Evolutionary conservation across 2,797 vertebrate species (phyloP).

Genomic region (Gouania willdenowi): DNA sequence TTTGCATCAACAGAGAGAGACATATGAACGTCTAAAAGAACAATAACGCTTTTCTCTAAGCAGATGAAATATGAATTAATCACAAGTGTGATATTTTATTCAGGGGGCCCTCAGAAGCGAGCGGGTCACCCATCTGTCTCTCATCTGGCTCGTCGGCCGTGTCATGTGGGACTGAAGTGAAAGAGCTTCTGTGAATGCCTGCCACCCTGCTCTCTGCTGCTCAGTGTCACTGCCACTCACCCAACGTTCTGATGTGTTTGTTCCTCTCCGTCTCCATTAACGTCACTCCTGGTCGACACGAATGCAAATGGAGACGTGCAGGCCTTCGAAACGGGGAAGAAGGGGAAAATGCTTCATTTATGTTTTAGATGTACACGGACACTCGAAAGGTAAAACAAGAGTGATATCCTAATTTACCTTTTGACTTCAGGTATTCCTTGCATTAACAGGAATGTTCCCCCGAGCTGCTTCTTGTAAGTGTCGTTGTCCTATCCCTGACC

Average conservation of each 20-base stretch:
- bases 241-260: conserved; percentile 58
- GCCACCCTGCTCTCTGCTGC: conserved; percentile 65
- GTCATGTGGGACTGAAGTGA: conserved; percentile 61
- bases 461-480: no score
- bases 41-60: conserved; percentile 38
- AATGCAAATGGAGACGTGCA: conserved; percentile 62
- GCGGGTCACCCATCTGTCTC: conserved; percentile 62
- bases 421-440: conserved; percentile 35
- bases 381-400: conserved; percentile 63
- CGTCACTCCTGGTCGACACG: conserved; percentile 59
- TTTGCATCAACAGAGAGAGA: conserved; percentile 22
- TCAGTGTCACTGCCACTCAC: conserved; percentile 76
- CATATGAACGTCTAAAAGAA: conserved; percentile 30
- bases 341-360: conserved; percentile 62
- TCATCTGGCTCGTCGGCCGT: conserved; percentile 61
- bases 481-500: conserved; percentile 16
- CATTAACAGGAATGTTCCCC: conserved; percentile 39
- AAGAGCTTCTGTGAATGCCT: conserved; percentile 53
- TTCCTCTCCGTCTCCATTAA: conserved; percentile 65
- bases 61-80: conserved; percentile 71
- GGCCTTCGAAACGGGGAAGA: conserved; percentile 32
- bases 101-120: conserved; percentile 46
- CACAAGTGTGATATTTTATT: conserved; percentile 74
- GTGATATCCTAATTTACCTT: conserved; percentile 12
- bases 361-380: conserved; percentile 71